These are phyloP conservation scores for Prunella himalayana DNA, from an alignment of 2,113 vertebrate genomes.

Conservation along the genomic window DNA sequence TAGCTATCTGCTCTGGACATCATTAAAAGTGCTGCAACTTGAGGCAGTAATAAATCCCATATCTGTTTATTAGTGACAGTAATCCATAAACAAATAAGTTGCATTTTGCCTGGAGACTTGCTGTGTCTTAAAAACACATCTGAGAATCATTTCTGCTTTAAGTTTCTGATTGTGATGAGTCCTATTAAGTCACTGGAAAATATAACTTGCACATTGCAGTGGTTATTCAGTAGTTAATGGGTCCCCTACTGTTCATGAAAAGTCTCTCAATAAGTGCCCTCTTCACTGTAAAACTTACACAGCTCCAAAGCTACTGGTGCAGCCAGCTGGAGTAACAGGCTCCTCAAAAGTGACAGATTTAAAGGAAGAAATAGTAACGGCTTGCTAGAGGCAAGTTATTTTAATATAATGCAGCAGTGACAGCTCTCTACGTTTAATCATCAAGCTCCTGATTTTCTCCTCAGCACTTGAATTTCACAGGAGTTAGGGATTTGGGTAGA, in stretches of 20 bases:
- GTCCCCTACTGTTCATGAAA: slow-evolving; percentile 6
- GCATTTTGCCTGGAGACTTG: slow-evolving; percentile 45
- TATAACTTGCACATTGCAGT: background rate
- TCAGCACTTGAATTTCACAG: slow-evolving; percentile 51
- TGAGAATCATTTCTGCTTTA: slow-evolving; percentile 40
- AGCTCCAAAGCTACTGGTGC: slow-evolving; percentile 59
- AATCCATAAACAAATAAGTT: slow-evolving; percentile 64
- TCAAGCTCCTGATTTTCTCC: slow-evolving; percentile 58
- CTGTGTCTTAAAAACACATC: slow-evolving; percentile 8
- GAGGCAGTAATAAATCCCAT: slow-evolving; percentile 37
- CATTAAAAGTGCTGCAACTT: slow-evolving; percentile 46
- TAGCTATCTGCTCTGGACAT: slow-evolving; percentile 51
- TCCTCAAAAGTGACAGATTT: slow-evolving; percentile 71
- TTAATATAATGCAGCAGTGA: slow-evolving; percentile 70
- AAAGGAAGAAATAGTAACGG: slow-evolving; percentile 53
- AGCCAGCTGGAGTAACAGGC: slow-evolving; percentile 54
- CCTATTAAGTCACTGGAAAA: slow-evolving; percentile 22
- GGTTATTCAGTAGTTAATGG: slow-evolving; percentile 51
- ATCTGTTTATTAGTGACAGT: slow-evolving; percentile 57
- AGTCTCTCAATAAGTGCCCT: slow-evolving; percentile 3
- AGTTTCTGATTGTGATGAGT: background rate
- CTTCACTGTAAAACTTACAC: slow-evolving; percentile 36
- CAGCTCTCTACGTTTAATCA: slow-evolving; percentile 67
- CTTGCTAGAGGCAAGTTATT: slow-evolving; percentile 73
- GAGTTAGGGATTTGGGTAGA: slow-evolving; percentile 5